Evolutionary conservation across 1,140 invertebrate genomes (phyloP).

Genomic region (Brachionus plicatilis): DNA sequence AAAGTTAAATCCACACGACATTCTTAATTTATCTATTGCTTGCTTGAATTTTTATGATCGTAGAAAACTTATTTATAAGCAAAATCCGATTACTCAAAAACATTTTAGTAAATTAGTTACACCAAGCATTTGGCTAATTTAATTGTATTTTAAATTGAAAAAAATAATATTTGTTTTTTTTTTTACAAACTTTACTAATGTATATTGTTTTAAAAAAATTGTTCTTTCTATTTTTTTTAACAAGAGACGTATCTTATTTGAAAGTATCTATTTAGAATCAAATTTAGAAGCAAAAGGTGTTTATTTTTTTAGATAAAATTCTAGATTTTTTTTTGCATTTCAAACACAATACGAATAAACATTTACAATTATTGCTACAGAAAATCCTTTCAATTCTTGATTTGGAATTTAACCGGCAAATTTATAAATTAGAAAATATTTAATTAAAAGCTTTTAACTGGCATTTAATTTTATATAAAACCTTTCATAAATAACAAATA

Average conservation of each 20-base stretch:
- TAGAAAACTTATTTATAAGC: background rate
- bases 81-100: background rate
- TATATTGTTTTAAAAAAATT: background rate
- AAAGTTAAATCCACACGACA: background rate
- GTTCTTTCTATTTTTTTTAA: background rate
- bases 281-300: background rate
- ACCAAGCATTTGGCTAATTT: background rate
- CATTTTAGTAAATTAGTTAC: background rate
- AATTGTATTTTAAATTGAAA: background rate
- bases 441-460: no score
- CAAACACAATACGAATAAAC: no score
- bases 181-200: background rate
- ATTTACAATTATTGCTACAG: no score
- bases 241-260: background rate
- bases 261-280: background rate
- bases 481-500: no score
- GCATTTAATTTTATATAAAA: no score
- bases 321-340: no score
- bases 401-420: no score
- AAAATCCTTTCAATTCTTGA: no score
- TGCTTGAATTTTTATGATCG: background rate
- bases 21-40: slow-evolving; percentile 2
- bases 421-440: no score
- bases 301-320: background rate
- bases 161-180: background rate